phyloP scores from a whole-genome alignment of 2,113 vertebrate genomes.

The Ciconia boyciana region DNA sequence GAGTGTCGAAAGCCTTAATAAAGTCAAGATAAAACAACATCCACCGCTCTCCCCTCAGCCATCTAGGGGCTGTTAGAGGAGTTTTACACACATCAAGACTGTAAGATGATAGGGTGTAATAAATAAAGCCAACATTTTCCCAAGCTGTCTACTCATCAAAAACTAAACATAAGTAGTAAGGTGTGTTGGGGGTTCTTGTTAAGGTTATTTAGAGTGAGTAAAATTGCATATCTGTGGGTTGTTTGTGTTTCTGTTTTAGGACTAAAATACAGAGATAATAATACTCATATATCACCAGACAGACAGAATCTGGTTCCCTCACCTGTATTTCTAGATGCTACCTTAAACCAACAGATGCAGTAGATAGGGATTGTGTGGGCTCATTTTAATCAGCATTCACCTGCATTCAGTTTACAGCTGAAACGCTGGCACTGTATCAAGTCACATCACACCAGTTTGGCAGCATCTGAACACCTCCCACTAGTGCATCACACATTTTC shows the following conservation, averaged over 20 bases:
- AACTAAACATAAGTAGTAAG: not conserved
- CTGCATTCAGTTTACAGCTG: not conserved
- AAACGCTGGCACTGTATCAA: not conserved
- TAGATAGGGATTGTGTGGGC: not conserved
- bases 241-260: not conserved
- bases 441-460: not conserved
- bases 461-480: constrained; percentile 14
- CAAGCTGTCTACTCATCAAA: not conserved
- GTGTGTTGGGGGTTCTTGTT: not conserved
- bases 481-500: not conserved
- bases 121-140: not conserved
- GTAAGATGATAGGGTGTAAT: not conserved
- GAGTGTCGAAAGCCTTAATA: not conserved
- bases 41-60: not conserved
- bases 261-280: not conserved
- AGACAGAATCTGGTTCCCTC: not conserved
- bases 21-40: not conserved
- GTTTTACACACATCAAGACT: not conserved
- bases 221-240: not conserved
- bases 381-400: constrained; percentile 25
- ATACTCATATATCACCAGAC: not conserved
- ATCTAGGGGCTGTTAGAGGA: not conserved
- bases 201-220: not conserved
- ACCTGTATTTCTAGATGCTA: not conserved
- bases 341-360: not conserved